A percentile compares a stretch with the other conserved stretches of the same genome.
phyloP scores from a whole-genome alignment of 2,113 vertebrate genomes.

The Marmota monax region DNA sequence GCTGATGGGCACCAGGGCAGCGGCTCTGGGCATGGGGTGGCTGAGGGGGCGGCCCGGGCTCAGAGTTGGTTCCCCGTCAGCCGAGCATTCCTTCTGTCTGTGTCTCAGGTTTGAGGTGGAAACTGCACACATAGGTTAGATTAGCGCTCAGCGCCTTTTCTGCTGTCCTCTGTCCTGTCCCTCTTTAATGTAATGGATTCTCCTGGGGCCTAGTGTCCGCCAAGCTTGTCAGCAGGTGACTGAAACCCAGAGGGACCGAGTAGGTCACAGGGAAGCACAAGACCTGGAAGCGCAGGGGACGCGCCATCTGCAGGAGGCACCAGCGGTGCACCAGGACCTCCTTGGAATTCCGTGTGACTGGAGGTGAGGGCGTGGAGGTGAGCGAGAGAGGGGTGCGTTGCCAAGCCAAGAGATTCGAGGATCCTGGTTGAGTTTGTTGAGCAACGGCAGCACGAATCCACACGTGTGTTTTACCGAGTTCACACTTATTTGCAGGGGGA shows the following conservation, averaged over 20 bases:
- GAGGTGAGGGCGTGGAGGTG: neutral
- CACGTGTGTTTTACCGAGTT: neutral
- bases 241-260: no score
- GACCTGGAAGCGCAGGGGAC: no score
- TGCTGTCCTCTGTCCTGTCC: neutral
- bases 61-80: no score
- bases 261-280: accelerated
- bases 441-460: neutral
- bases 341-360: accelerated
- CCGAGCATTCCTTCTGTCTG: neutral
- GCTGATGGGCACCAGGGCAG: no score
- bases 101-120: neutral
- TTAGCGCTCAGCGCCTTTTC: neutral
- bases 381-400: no score
- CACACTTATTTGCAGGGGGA: no score
- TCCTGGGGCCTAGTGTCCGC: accelerated
- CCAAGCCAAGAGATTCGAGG: no score
- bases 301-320: no score
- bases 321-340: no score
- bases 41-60: no score
- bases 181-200: neutral
- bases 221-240: no score
- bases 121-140: neutral
- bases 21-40: neutral
- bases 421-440: no score